Evolutionary conservation across 2,888 invertebrate genomes (phyloP), one percentile per base, ranked within the genome.

Genomic region (Pseudolycoriella hygida): DNA sequence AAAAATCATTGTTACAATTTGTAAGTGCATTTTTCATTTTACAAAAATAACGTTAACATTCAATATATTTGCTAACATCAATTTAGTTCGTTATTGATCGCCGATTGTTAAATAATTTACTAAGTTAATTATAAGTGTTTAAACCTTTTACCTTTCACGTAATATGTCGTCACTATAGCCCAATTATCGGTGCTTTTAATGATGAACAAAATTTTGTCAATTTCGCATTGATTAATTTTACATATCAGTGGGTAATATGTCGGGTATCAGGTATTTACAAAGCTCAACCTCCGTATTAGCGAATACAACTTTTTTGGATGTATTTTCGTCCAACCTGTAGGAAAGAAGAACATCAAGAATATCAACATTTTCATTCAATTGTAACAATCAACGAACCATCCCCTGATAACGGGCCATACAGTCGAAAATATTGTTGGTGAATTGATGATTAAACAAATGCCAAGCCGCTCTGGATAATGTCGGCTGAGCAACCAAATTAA

Each of bases 401-500:
- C 77, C 57, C 76, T 76, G 50, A 85, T 81, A 42, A 82, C 72
- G 37, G 77, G 70, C 84, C 84, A 85, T 57, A 84, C 80, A 31
- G 82, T 80, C 8, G 80, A 73, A 60, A 85, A 85, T 46, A 85
- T 68, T 2, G 75, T 63, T 2, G 84, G 80, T 2, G 83, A 72
- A 62, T 84, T 83, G 45, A 80, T 71, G 46, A 85, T 75, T 37
- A 85, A 69, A 55, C 84, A 84, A 32, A 80, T 70, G 1, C 85
- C 85, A 45, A 85, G 69, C 25, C 84, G 67, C 58, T 85, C 85
- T 1, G 84, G 84, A 59, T 81, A 85, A 57, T 84, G 82, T 49
- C 77, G 72, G 55, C 79, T 77, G 11, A 84, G 68, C 34, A 84
- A 60, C 81, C 82, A 82, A 50, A 84, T 82, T 31, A 85, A 66